These are phyloP conservation scores for Tenodera sinensis DNA, from an alignment of 2,888 invertebrate species.

Conservation along the genomic window DNA sequence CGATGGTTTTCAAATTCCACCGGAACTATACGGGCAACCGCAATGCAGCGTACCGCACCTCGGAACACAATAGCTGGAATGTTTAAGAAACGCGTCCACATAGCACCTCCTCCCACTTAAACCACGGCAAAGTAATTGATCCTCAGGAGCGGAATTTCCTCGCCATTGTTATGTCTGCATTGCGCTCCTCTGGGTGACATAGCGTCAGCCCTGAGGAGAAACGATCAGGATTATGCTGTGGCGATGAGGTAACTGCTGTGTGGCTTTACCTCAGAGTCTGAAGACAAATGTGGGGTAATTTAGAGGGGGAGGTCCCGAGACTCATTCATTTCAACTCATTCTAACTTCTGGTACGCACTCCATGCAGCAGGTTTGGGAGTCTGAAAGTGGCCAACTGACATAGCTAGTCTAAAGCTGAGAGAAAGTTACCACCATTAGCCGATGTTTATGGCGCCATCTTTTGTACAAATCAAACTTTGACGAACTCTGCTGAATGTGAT, in stretches of 20 bases:
- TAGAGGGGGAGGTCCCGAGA: not conserved
- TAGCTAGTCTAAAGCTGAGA: not conserved
- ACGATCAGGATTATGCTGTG: not conserved
- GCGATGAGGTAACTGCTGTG: not conserved
- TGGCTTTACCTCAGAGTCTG: not conserved
- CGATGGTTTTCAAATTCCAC: not conserved
- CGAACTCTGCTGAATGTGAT: no score
- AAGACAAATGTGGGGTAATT: not conserved
- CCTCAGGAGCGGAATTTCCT: not conserved
- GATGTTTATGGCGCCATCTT: not conserved
- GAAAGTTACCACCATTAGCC: not conserved
- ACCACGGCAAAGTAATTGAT: not conserved
- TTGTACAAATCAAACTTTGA: not conserved
- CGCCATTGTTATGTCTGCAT: not conserved
- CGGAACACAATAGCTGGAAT: not conserved
- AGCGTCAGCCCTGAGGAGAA: not conserved
- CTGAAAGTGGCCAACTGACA: not conserved
- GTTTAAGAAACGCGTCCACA: not conserved
- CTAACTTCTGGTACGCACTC: not conserved
- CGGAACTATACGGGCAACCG: not conserved
- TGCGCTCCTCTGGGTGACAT: not conserved
- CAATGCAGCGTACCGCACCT: not conserved
- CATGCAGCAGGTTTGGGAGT: not conserved
- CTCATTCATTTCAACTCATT: not conserved
- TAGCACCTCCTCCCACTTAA: not conserved